Base-by-base conservation (phyloP, 2,113 vertebrate genomes). In the Willisornis vidua region DNA sequence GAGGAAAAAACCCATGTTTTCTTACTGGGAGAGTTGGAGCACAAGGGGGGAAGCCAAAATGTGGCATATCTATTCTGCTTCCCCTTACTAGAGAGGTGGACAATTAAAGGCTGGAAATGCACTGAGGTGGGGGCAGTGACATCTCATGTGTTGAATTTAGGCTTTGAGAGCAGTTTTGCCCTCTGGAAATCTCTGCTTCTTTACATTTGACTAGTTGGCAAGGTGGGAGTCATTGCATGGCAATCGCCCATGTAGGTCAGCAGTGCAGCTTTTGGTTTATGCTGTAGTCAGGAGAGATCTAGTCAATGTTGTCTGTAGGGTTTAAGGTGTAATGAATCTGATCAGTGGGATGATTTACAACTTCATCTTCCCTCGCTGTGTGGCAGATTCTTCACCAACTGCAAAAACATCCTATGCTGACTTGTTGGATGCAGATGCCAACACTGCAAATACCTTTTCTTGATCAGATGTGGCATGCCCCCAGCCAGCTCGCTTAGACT, bases 231-330 rank as follows among this genome's bases (percentile, higher is more conserved):
- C 46, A 35, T 43, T 2, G 1, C 25, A 28, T n/a, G 45, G 49
- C 45, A 43, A 6, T 10, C 14, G 15, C 14, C 8, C 45, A 0
- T 13, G 18, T 12, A 35, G 46, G 68, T 48, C 16, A 7, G 41
- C 18, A 81, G 54, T 10, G 19, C 73, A 33, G 49, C 2, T 6
- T 75, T 90, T 29, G 17, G 15, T 72, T 90, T 58, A 25, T 65
- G 18, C 35, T 89, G 45, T 61, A 73, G 35, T 48, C 4, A 0
- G 31, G 13, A n/a, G 29, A 41, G 14, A 45, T 33, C 12, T 70
- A 18, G 29, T 68, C 49, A 73, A 0, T 1, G 0, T 25, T 81
- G 31, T 54, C 39, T 14, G 0, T 11, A 33, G n/a, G 19, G 10
- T 72, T 77, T 78, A 49, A 78, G 68, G 48, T 71, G 61, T 2